phyloP scores from a whole-genome alignment of 2,113 vertebrate genomes.

The Callipepla californica region DNA sequence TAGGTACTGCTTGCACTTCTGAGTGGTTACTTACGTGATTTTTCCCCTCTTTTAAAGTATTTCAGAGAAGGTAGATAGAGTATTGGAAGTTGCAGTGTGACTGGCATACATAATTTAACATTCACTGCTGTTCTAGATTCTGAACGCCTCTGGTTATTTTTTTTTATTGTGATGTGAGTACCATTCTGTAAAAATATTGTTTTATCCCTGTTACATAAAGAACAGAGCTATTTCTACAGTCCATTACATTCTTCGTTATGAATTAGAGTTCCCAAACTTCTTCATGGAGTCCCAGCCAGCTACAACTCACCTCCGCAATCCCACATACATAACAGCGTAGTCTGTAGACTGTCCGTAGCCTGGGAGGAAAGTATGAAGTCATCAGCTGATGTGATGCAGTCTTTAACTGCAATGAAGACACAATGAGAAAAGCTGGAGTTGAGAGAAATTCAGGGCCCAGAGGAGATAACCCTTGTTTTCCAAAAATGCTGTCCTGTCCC shows the following conservation, averaged over 20 bases:
- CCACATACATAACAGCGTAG: rapidly evolving
- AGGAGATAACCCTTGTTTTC: neutral
- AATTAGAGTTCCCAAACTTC: neutral
- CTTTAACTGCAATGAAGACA: neutral
- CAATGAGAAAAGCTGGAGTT: neutral
- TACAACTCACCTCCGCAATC: rapidly evolving
- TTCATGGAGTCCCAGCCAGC: neutral
- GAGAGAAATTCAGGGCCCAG: neutral
- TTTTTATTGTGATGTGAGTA: neutral
- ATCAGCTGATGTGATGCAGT: neutral
- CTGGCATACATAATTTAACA: neutral
- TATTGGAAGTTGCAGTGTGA: neutral
- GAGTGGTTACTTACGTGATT: neutral
- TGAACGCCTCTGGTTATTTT: neutral
- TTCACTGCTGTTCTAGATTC: neutral
- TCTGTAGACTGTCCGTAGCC: neutral
- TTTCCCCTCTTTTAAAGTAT: neutral
- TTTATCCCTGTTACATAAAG: neutral
- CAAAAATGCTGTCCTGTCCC: neutral
- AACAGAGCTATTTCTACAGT: neutral
- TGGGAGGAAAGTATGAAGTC: neutral
- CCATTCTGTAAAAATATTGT: neutral
- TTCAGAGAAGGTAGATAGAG: neutral
- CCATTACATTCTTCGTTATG: neutral
- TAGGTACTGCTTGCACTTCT: neutral